A percentile compares a stretch with the other conserved stretches of the same genome.
phyloP scores from a whole-genome alignment of 2,113 vertebrate species.

The Phaetusa simplex region DNA sequence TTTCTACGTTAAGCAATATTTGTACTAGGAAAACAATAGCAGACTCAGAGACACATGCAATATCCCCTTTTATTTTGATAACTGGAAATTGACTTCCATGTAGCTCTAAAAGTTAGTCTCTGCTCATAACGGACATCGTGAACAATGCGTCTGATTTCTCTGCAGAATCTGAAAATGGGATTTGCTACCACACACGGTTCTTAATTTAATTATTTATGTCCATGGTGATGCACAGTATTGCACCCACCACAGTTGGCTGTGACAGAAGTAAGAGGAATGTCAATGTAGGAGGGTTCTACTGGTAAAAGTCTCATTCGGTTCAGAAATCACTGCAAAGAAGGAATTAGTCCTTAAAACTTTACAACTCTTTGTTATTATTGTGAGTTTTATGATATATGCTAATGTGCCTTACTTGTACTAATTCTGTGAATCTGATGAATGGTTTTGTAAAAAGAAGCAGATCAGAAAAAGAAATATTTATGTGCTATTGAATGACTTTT shows the following conservation, averaged over 20 bases:
- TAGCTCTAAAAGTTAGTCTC: conserved; percentile 1
- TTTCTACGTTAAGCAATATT: conserved; percentile 74
- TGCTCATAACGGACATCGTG: background rate
- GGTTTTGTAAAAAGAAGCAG: conserved; percentile 77
- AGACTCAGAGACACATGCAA: conserved; percentile 63
- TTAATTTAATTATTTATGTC: conserved; percentile 22
- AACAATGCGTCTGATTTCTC: background rate
- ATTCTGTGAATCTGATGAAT: conserved; percentile 75
- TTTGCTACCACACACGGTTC: background rate
- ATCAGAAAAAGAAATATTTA: conserved; percentile 74
- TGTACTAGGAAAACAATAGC: conserved; percentile 59
- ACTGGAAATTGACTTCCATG: conserved; percentile 57
- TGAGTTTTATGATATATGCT: conserved; percentile 76
- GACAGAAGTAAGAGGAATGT: background rate
- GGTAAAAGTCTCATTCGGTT: background rate
- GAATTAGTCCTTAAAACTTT: conserved; percentile 57
- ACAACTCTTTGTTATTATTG: conserved; percentile 65
- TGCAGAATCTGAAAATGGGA: background rate
- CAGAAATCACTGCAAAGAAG: conserved; percentile 47
- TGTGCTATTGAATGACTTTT: conserved; percentile 76
- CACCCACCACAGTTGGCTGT: conserved; percentile 9
- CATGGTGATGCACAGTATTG: background rate
- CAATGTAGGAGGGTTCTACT: background rate
- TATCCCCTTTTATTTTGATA: conserved; percentile 63
- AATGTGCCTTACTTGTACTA: conserved; percentile 80